These are phyloP conservation scores for Sparus aurata DNA, from an alignment of 2,797 vertebrate species.

Conservation along the genomic window DNA sequence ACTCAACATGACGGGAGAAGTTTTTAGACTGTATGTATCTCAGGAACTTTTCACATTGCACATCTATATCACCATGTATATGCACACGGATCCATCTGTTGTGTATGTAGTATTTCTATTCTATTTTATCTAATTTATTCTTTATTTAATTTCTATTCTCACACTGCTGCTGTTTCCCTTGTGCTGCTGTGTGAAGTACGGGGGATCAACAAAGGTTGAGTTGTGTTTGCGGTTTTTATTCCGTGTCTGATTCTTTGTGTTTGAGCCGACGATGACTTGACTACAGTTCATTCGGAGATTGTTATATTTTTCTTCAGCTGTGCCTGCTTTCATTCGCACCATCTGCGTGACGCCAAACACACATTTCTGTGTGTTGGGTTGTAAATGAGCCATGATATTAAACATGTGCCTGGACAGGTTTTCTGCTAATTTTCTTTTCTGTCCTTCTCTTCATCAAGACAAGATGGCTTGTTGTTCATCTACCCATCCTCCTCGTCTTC, in stretches of 20 bases:
- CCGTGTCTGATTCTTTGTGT: neutral
- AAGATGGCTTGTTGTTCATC: slow-evolving; percentile 9
- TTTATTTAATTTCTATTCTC: no score
- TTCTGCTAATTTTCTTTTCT: neutral
- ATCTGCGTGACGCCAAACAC: neutral
- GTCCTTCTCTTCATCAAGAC: neutral
- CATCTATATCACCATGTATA: no score
- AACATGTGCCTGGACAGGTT: neutral
- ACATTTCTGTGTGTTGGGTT: neutral
- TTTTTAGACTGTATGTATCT: no score
- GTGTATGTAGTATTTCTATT: no score
- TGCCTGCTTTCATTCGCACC: neutral
- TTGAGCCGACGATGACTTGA: neutral
- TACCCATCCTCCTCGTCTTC: neutral
- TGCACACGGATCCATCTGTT: no score
- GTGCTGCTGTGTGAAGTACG: no score
- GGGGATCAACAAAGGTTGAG: no score
- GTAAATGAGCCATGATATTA: neutral
- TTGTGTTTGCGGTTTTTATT: neutral
- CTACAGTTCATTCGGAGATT: neutral
- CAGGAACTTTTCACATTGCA: no score
- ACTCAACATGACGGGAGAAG: no score
- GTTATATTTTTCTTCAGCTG: neutral
- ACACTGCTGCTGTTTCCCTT: no score
- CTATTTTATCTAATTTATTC: no score